Percentiles rank a stretch among this genome's conserved stretches.
Conservation (phyloP, 30 jellyfish, hydroid and myxozoan genomes). For the Aurelia sp. region DNA sequence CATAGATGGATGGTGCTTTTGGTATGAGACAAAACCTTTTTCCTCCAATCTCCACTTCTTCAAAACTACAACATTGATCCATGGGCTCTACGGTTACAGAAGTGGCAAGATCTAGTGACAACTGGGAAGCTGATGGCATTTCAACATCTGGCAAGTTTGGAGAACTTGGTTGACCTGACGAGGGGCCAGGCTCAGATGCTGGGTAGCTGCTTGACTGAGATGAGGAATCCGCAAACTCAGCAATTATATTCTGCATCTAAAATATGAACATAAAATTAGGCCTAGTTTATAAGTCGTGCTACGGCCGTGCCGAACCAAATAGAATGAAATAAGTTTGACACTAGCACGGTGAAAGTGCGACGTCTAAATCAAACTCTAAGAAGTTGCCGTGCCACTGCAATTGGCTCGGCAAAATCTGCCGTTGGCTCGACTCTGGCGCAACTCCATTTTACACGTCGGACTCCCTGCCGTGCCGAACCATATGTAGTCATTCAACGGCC, state of each 20-base stretch:
- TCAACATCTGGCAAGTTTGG: too few species aligned
- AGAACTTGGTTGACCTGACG: not conserved
- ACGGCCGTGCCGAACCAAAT: too few species aligned
- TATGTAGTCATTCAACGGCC: too few species aligned
- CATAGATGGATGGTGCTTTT: not conserved
- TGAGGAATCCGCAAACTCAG: not conserved
- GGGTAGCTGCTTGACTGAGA: constrained; percentile 2
- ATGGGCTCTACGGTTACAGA: not conserved
- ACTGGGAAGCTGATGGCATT: constrained; percentile 8
- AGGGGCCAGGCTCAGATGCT: not conserved
- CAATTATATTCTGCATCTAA: constrained; percentile 17
- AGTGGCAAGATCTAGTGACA: not conserved
- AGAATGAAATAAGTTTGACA: too few species aligned
- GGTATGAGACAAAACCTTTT: constrained; percentile 1
- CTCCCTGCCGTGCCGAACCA: too few species aligned
- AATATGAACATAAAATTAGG: not conserved
- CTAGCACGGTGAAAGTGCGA: too few species aligned
- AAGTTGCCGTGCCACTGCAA: too few species aligned
- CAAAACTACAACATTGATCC: not conserved
- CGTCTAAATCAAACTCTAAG: too few species aligned
- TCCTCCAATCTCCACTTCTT: constrained; percentile 2
- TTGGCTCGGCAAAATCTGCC: too few species aligned
- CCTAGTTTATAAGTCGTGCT: too few species aligned
- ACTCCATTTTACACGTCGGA: too few species aligned
- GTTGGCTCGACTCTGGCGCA: too few species aligned